Conservation (phyloP, 1,140 invertebrate species). For the Dolichoris vasculosae region DNA sequence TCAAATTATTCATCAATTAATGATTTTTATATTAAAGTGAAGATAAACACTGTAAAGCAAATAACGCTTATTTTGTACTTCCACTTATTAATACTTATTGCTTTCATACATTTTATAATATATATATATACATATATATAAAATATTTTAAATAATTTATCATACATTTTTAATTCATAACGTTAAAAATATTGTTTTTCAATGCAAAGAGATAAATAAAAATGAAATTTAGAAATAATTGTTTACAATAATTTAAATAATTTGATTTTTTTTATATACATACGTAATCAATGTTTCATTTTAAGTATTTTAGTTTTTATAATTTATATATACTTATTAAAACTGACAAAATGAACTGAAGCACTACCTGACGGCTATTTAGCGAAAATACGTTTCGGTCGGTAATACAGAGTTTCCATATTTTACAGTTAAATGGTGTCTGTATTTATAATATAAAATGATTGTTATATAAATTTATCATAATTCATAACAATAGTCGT, state of each 20-base stretch:
- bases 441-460: too few species aligned
- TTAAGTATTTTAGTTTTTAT: neutral
- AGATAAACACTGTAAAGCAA: too few species aligned
- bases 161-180: neutral
- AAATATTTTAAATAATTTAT: neutral
- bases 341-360: neutral
- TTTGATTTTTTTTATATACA: too few species aligned
- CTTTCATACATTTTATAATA: too few species aligned
- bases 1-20: too few species aligned
- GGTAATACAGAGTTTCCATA: neutral
- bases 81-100: neutral
- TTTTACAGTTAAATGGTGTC: neutral
- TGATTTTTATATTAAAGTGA: too few species aligned
- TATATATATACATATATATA: too few species aligned
- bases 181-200: neutral
- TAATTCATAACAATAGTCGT: too few species aligned
- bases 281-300: neutral
- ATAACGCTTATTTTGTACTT: neutral
- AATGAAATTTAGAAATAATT: too few species aligned
- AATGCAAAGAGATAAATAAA: neutral
- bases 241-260: too few species aligned
- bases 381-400: neutral
- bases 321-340: neutral
- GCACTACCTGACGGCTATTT: neutral
- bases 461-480: too few species aligned